A percentile compares a stretch with the other conserved stretches of the same genome.
These are phyloP conservation scores for Troglohyphantes excavatus DNA, from an alignment of 2,888 invertebrate species.

Conservation along the genomic window DNA sequence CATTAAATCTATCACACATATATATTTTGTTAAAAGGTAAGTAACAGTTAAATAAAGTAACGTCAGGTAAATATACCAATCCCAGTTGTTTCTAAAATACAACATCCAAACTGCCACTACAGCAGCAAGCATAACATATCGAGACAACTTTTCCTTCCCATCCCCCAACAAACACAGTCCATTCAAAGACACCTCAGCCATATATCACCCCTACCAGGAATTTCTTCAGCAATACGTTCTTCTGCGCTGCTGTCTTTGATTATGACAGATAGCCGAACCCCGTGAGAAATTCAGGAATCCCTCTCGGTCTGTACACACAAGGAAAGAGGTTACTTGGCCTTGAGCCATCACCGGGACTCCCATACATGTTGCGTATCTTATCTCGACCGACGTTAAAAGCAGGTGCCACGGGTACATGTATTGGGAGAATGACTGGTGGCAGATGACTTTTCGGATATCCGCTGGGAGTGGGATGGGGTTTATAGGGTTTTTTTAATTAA, in stretches of 20 bases:
- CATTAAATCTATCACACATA: too few species aligned
- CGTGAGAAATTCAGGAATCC: constrained; percentile 34
- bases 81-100: too few species aligned
- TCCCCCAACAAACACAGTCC: neutral
- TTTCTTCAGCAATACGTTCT: constrained; percentile 18
- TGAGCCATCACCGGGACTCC: constrained; percentile 43
- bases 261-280: constrained; percentile 63
- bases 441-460: too few species aligned
- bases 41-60: too few species aligned
- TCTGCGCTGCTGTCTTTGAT: constrained; percentile 45
- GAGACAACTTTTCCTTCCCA: neutral
- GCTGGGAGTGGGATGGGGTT: too few species aligned
- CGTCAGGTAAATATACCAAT: too few species aligned
- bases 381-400: constrained; percentile 36
- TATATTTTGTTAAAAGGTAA: too few species aligned
- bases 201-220: constrained; percentile 12
- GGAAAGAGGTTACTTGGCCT: constrained; percentile 54
- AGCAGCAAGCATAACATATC: too few species aligned
- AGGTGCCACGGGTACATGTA: constrained; percentile 47
- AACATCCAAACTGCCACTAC: too few species aligned
- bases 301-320: constrained; percentile 23
- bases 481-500: too few species aligned
- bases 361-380: constrained; percentile 66
- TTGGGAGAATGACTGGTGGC: neutral
- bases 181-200: constrained; percentile 2